Conservation (phyloP, 2,797 vertebrate species). For the Pangasius krempfi region DNA sequence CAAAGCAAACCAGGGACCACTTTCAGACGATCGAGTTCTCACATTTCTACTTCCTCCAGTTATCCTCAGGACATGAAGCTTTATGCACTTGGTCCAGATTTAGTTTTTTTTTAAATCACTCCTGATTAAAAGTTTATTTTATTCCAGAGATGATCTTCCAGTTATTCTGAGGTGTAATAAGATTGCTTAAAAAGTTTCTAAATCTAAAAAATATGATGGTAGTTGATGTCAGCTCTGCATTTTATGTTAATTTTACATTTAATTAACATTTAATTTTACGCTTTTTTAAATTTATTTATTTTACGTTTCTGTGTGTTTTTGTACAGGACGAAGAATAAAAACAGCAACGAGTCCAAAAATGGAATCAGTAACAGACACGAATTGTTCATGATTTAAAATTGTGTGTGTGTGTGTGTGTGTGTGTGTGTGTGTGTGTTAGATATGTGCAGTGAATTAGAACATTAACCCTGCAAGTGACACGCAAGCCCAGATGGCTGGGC, state of each 20-base stretch:
- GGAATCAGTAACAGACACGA: too few species aligned
- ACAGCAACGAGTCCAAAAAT: too few species aligned
- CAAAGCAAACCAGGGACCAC: not conserved
- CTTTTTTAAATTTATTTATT: too few species aligned
- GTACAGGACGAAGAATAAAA: too few species aligned
- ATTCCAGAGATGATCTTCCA: too few species aligned
- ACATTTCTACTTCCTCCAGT: too few species aligned
- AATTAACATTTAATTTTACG: not conserved
- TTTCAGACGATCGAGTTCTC: not conserved
- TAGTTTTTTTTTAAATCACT: not conserved
- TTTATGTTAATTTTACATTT: not conserved
- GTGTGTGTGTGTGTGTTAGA: constrained; percentile 3
- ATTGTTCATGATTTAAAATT: too few species aligned
- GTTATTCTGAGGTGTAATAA: not conserved
- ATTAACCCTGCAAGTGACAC: constrained; percentile 21
- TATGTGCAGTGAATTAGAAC: not conserved
- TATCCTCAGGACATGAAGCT: too few species aligned
- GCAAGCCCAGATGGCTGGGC: constrained; percentile 47
- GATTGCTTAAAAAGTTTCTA: too few species aligned
- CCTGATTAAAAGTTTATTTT: too few species aligned
- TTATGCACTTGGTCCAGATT: too few species aligned
- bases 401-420: not conserved
- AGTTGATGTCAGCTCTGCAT: not conserved
- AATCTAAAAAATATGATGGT: not conserved
- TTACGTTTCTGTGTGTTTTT: too few species aligned